Conservation (phyloP, 92 coral and sea anemone species). For the Ricordea florida region DNA sequence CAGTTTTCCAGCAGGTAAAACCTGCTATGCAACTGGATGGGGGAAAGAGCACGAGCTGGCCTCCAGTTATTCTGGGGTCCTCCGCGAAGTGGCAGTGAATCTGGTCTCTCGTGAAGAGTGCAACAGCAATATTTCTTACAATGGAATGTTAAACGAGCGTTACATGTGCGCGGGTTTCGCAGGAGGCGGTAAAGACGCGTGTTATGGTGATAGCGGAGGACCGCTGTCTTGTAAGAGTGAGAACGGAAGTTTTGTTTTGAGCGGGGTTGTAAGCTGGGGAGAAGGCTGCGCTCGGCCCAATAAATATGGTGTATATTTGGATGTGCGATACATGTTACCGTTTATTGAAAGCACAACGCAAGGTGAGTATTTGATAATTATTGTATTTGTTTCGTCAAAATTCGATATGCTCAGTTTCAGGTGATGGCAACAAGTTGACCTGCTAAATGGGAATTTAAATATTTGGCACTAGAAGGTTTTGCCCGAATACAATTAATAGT, state of each 20-base stretch:
- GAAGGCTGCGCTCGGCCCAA: conserved; percentile 86
- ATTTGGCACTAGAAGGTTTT: too few species aligned
- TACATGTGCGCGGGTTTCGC: conserved; percentile 86
- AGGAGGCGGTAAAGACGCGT: conserved; percentile 76
- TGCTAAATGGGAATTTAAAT: too few species aligned
- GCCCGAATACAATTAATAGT: too few species aligned
- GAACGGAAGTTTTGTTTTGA: conserved; percentile 73
- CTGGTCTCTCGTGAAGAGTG: conserved; percentile 78
- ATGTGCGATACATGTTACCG: conserved; percentile 76
- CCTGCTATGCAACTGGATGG: conserved; percentile 95
- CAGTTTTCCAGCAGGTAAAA: conserved; percentile 49
- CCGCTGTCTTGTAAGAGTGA: conserved; percentile 82
- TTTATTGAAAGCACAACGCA: conserved; percentile 70
- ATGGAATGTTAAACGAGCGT: conserved; percentile 61
- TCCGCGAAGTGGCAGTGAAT: conserved; percentile 79
- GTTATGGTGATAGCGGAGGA: conserved; percentile 89
- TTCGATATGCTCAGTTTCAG: too few species aligned
- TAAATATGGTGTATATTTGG: conserved; percentile 93
- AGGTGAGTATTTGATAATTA: too few species aligned
- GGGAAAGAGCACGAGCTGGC: conserved; percentile 58
- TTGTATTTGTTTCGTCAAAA: too few species aligned
- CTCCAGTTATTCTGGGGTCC: conserved; percentile 64
- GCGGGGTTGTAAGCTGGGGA: conserved; percentile 96
- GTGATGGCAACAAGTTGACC: too few species aligned
- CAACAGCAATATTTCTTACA: conserved; percentile 79